Conservation (phyloP, 2,113 vertebrate species). For the Clupea harengus region DNA sequence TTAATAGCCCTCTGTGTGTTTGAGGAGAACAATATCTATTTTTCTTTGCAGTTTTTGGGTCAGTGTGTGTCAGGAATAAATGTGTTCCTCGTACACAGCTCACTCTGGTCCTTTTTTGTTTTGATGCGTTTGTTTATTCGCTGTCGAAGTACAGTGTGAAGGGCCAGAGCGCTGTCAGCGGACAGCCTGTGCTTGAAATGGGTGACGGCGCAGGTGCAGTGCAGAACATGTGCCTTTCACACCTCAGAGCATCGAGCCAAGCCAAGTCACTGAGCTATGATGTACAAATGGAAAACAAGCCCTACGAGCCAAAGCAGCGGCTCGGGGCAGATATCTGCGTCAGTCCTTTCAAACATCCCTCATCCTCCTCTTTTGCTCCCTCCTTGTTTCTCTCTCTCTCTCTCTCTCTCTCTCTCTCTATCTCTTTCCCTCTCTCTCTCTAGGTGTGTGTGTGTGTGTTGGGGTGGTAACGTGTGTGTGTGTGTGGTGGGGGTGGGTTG, state of each 20-base stretch:
- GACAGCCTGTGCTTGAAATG: constrained; percentile 8
- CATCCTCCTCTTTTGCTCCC: not conserved
- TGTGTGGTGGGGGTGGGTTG: not conserved
- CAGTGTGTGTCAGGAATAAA: not conserved
- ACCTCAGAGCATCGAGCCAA: not conserved
- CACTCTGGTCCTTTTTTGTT: not conserved
- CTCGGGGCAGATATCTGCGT: not conserved
- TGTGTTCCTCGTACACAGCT: not conserved
- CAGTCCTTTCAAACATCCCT: not conserved
- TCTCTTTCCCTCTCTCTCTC: too few relatives aligned
- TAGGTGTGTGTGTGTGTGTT: not conserved
- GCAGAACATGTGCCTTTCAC: not conserved
- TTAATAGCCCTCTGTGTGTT: not conserved
- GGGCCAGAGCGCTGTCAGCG: not conserved
- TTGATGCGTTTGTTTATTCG: constrained; percentile 2
- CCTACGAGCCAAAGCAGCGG: not conserved
- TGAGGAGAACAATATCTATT: not conserved
- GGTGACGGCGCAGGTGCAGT: not conserved
- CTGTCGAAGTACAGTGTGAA: not conserved
- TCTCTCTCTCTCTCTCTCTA: not conserved
- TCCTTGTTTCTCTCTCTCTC: not conserved
- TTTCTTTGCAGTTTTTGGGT: not conserved
- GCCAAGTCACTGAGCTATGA: not conserved
- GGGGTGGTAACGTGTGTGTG: not conserved
- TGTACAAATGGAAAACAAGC: constrained; percentile 14